Conservation (phyloP, 2,113 vertebrate species). For the Macrotus californicus region DNA sequence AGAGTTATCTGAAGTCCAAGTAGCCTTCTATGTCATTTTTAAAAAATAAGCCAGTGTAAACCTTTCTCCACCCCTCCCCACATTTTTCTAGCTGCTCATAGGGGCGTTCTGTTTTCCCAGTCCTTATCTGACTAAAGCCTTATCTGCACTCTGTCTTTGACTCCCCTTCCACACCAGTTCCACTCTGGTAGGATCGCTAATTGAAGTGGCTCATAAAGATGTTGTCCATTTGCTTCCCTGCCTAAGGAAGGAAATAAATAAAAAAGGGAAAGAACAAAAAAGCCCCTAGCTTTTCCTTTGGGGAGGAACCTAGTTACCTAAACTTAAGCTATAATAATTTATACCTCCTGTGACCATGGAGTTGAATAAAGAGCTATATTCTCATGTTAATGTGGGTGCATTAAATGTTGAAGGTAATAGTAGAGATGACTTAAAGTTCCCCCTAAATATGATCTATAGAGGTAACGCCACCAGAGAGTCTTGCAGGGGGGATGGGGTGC, state of each 20-base stretch:
- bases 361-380: background rate
- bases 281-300: background rate
- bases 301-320: background rate
- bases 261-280: background rate
- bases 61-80: background rate
- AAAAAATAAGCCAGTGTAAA: background rate
- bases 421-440: background rate
- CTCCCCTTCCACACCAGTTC: background rate
- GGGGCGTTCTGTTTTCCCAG: background rate
- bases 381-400: background rate
- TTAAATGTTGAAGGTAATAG: background rate
- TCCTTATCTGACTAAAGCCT: background rate
- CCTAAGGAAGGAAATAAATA: background rate
- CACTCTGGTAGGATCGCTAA: background rate
- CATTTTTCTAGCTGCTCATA: background rate
- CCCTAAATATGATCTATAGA: background rate
- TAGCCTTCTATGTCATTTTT: constrained; percentile 2
- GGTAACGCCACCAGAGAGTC: background rate
- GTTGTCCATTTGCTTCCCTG: background rate
- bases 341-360: background rate
- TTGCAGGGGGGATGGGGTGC: too few relatives aligned
- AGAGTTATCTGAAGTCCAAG: constrained; percentile 59
- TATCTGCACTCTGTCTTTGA: background rate
- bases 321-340: background rate
- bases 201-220: background rate